A percentile compares a stretch with the other conserved stretches of the same genome.
Evolutionary conservation across 2,113 vertebrate genomes (phyloP).

Genomic region (Diadophis punctatus): DNA sequence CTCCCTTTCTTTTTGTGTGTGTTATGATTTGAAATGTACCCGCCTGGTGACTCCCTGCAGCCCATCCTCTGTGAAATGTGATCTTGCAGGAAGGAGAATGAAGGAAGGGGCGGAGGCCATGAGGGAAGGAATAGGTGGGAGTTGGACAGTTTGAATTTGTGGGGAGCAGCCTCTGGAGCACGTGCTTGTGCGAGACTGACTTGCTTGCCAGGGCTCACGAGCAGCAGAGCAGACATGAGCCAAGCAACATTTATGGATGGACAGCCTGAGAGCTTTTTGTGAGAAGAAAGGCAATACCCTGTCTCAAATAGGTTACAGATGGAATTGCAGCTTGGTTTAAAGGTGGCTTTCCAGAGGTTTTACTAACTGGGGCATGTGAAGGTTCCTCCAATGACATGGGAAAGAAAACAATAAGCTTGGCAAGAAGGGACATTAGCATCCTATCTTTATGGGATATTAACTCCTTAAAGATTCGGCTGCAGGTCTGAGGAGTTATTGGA

Average conservation of each 20-base stretch:
- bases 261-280: background rate
- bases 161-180: background rate
- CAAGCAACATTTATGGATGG: background rate
- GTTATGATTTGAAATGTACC: constrained; percentile 3
- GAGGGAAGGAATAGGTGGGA: constrained; percentile 21
- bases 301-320: background rate
- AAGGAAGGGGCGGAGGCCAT: constrained; percentile 8
- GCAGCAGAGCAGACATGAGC: background rate
- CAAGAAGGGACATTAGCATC: background rate
- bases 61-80: background rate
- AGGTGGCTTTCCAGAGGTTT: background rate
- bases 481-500: background rate
- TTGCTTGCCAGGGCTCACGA: background rate
- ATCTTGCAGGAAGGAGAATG: background rate
- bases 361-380: too few relatives aligned
- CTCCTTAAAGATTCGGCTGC: background rate
- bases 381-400: background rate
- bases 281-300: background rate
- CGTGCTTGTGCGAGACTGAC: background rate
- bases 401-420: background rate
- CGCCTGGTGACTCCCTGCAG: background rate
- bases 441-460: background rate
- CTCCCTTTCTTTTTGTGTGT: background rate
- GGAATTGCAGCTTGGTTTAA: background rate
- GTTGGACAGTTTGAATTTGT: constrained; percentile 21